Base-by-base conservation (phyloP, 2,797 vertebrate genomes). In the Ctenochaetus hawaiiensis region DNA sequence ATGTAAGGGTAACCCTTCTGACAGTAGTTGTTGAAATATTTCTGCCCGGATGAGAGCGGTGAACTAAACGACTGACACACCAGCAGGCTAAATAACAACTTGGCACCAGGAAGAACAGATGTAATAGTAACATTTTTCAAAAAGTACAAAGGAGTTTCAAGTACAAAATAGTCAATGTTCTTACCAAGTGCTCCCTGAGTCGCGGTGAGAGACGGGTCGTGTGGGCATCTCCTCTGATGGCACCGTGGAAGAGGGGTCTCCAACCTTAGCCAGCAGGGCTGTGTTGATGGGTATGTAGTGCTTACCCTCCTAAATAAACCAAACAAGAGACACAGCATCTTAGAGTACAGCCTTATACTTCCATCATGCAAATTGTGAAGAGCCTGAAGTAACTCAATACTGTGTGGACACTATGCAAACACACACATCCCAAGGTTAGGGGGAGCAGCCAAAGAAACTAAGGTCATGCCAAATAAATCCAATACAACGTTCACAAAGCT, bases 261-360 rank as follows among this genome's bases (percentile, higher is more conserved):
- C 95, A 67, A 93, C 93, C 64, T 96, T 95, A 6, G 86, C 91
- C 84, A 96, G 90, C 86, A 97, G 71, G 23, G 94, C 94, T 30
- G 96, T 97, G 93, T 98, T 98, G 91, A 99, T 94, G 49, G 97
- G 97, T 84, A 99, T 99, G 67, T 99, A 99, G 85, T 99, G 96
- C 86, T 99, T 99, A 8, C 97, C 97, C 85, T 98, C 97, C 97
- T 99, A 34, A 74, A 72, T 56, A 57, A 81, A 80, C 9, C 65
- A 78, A 51, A 77, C 72, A 88, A 41, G 54, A 90, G 43, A 87
- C 8, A 75, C 58, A 67, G 64, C 20, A 76, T 61, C 1, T 67
- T 2, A 80, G 65, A 26, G 30, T 0, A 41, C 49, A 66, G 63
- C 44, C 14, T 52, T 23, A 14, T 20, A 20, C 58, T 49, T 68